Conservation (phyloP, 2,797 vertebrate species). For the Danio tinwini region DNA sequence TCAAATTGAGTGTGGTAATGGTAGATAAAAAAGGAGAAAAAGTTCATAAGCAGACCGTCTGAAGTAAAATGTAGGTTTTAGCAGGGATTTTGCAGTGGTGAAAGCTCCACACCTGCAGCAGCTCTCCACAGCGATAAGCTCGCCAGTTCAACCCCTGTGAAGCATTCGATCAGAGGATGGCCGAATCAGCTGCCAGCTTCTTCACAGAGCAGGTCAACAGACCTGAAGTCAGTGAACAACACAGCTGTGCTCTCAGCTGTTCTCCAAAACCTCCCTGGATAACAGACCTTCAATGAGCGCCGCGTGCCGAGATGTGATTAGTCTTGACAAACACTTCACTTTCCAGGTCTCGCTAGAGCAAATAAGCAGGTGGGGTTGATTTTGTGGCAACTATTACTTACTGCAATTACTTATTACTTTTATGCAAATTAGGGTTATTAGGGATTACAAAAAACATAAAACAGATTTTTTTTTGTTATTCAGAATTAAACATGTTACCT, state of each 20-base stretch:
- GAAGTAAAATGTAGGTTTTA: neutral
- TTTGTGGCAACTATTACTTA: conserved; percentile 1
- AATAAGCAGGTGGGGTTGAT: neutral
- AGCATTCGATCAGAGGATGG: neutral
- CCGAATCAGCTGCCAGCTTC: conserved; percentile 16
- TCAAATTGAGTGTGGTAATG: neutral
- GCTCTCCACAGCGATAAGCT: conserved; percentile 19
- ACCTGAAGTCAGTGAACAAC: conserved; percentile 30
- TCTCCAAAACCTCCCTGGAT: conserved; percentile 32
- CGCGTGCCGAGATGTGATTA: conserved; percentile 8
- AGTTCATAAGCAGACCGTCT: neutral
- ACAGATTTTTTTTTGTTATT: too few species aligned
- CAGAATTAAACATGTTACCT: too few species aligned
- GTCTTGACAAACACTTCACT: conserved; percentile 27
- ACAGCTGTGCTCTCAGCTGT: conserved; percentile 39
- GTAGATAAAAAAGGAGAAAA: neutral
- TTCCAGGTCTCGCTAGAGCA: neutral
- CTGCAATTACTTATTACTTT: neutral
- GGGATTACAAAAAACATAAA: neutral
- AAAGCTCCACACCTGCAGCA: conserved; percentile 24
- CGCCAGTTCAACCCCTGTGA: conserved; percentile 6
- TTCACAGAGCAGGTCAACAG: conserved; percentile 26
- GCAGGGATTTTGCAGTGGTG: neutral
- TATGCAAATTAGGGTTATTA: neutral
- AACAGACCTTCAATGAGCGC: conserved; percentile 28